Base-by-base conservation (phyloP, 1,140 invertebrate genomes). In the Cydia splendana region DNA sequence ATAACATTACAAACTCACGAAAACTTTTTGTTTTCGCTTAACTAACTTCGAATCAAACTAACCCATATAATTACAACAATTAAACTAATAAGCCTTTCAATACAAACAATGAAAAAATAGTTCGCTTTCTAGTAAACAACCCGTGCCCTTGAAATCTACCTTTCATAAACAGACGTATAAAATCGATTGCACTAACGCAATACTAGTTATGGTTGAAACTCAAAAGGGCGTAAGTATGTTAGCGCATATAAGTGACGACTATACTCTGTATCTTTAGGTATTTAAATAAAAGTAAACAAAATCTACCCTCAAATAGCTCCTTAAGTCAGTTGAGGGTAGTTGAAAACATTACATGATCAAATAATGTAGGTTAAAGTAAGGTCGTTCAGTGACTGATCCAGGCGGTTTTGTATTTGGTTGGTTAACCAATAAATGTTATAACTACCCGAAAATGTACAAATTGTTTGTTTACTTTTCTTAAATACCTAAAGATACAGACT, bases 51-150 rank as follows among this genome's bases (percentile, higher is more conserved):
- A 48, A 48, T 53, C 51, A 53, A 53, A 62, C n/a, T 20, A 62
- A 62, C 20, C 57, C 57, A 24, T 62, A 62, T 62, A 62, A 62
- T 62, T 62, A 62, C 57, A 57, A 48, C 53, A 62, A 62, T 24
- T 20, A 62, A 62, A 62, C 20, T 62, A 62, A 24, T 24, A 62
- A 62, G 3, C 53, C 48, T 53, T 24, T 24, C 57, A 62, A 62
- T 62, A 12, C 9, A 18, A 62, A 62, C 57, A 62, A 62, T 62
- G 20, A 62, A 62, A 62, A 7, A 62, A 62, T 13, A 48, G 10
- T 24, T 53, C 6, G 6, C 51, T 62, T 62, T 62, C 57, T 62
- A 62, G 57, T 62, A 62, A 62, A 62, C 57, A 62, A 62, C 20
- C 0, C 15, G 20, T 24, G 57, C 57, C 57, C 57, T 62, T 62